A percentile compares a stretch with the other conserved stretches of the same genome.
Conservation (phyloP, 1,140 invertebrate species). For the Macrotrachela quadricornifera region DNA sequence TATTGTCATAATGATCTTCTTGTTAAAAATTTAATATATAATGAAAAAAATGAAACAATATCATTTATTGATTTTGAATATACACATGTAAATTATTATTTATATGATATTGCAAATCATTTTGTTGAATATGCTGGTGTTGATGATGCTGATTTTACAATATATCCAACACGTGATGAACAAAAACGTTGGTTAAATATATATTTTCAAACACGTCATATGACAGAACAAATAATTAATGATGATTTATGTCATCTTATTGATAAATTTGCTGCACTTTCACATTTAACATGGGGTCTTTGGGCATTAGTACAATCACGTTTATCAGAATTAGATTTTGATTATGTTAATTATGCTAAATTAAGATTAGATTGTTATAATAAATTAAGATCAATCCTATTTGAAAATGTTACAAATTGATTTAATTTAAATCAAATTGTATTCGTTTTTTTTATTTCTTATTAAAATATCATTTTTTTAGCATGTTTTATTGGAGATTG, state of each 20-base stretch:
- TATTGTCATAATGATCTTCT: constrained; percentile 94
- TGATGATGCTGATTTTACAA: constrained; percentile 30
- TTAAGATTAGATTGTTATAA: constrained; percentile 10
- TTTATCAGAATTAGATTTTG: constrained; percentile 73
- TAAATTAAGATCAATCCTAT: no score
- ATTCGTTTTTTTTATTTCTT: no score
- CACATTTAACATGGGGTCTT: constrained; percentile 73
- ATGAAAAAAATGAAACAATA: constrained; percentile 37
- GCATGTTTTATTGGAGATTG: no score
- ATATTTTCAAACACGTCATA: background rate
- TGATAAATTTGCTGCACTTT: constrained; percentile 46
- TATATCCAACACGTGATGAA: constrained; percentile 55
- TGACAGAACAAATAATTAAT: no score
- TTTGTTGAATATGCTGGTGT: constrained; percentile 86
- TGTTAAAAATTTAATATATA: constrained; percentile 70
- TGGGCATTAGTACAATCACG: constrained; percentile 77
- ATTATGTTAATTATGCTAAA: constrained; percentile 40
- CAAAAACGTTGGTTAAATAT: constrained; percentile 2
- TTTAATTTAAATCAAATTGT: no score
- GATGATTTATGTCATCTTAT: constrained; percentile 45
- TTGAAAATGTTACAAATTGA: no score
- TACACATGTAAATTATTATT: constrained; percentile 71
- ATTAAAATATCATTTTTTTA: no score
- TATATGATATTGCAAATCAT: constrained; percentile 91
- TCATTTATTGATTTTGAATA: constrained; percentile 97